A percentile compares a stretch with the other conserved stretches of the same genome.
phyloP scores from a whole-genome alignment of 2,888 invertebrate species.

The Lypha dubia region DNA sequence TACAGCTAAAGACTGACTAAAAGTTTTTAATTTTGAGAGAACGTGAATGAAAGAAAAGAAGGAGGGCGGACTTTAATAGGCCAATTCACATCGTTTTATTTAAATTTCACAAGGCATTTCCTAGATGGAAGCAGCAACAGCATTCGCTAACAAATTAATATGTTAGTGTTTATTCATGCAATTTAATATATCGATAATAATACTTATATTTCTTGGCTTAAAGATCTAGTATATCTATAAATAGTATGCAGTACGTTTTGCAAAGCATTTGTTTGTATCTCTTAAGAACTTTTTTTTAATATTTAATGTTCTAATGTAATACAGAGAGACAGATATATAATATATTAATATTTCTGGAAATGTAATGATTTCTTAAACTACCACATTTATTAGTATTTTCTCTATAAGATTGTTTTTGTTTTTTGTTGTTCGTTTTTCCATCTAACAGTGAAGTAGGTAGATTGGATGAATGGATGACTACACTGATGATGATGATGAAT shows the following conservation, averaged over 20 bases:
- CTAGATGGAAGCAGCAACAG: conserved; percentile 4
- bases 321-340: background rate
- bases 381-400: conserved; percentile 8
- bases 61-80: background rate
- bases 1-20: background rate
- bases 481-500: conserved; percentile 34
- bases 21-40: background rate
- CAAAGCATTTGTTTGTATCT: background rate
- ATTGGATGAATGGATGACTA: background rate
- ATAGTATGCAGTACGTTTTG: background rate
- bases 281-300: background rate
- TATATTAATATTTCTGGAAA: background rate
- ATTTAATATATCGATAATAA: background rate
- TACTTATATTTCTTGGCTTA: background rate
- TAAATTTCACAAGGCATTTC: background rate
- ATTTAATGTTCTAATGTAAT: conserved; percentile 1
- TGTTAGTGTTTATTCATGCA: conserved; percentile 7
- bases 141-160: conserved; percentile 22
- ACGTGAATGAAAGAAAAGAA: background rate
- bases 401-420: conserved; percentile 5
- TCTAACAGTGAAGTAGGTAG: background rate
- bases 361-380: conserved; percentile 25
- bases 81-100: conserved; percentile 27
- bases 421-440: conserved; percentile 9
- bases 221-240: conserved; percentile 2